Conservation (phyloP, 1,140 invertebrate species). For the Steinernema feltiae region DNA sequence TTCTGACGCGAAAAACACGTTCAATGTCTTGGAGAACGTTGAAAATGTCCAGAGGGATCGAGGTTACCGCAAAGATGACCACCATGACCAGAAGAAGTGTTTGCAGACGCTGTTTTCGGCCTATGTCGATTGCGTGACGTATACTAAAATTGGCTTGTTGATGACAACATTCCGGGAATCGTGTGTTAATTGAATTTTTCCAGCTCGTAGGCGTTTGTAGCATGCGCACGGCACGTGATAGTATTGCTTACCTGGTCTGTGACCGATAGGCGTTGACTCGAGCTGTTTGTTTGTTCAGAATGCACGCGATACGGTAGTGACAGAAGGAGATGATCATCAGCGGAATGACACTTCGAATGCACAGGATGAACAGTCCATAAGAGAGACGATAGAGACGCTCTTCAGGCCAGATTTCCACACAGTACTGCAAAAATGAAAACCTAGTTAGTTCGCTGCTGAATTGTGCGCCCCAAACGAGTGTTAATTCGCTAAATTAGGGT, state of each 20-base stretch:
- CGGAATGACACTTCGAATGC: constrained; percentile 28
- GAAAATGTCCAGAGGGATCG: constrained; percentile 35
- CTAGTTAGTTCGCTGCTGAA: constrained; percentile 9
- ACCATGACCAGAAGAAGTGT: constrained; percentile 35
- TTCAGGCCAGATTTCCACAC: constrained; percentile 26
- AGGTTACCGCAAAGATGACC: constrained; percentile 36
- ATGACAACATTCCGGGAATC: too few species aligned
- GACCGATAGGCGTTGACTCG: neutral
- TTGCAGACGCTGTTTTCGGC: constrained; percentile 36
- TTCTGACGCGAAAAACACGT: neutral
- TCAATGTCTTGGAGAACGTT: constrained; percentile 37
- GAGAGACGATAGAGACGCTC: constrained; percentile 26
- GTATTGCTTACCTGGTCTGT: constrained; percentile 1
- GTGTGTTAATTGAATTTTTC: too few species aligned
- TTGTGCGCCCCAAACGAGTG: neutral
- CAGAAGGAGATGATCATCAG: constrained; percentile 34
- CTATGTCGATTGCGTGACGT: constrained; percentile 20
- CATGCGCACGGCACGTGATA: too few species aligned
- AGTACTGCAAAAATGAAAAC: neutral
- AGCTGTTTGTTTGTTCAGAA: constrained; percentile 15
- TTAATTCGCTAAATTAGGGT: neutral
- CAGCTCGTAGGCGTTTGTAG: too few species aligned
- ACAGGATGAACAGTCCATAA: constrained; percentile 30
- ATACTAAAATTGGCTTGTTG: constrained; percentile 21
- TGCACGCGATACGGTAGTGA: constrained; percentile 36